Evolutionary conservation across 2,888 invertebrate species (phyloP).

Genomic region (Cryptops parisi): DNA sequence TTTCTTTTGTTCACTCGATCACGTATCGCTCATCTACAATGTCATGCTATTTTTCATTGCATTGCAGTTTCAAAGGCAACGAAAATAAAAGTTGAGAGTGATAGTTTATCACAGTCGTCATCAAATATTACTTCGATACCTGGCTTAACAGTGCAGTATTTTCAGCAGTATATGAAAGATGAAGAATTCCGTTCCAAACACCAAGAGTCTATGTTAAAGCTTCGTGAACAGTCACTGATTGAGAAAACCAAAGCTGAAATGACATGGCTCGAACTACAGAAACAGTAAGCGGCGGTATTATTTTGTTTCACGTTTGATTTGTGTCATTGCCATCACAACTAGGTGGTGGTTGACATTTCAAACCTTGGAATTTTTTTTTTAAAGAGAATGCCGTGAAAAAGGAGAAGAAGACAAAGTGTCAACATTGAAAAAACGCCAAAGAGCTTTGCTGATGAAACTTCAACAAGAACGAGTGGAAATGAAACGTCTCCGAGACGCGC

Average conservation of each 20-base stretch:
- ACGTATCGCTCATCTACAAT: too few species aligned
- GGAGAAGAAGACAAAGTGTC: constrained; percentile 43
- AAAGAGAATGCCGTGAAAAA: constrained; percentile 38
- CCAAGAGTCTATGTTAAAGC: constrained; percentile 46
- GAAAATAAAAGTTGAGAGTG: too few species aligned
- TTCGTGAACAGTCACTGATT: constrained; percentile 48
- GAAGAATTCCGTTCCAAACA: constrained; percentile 51
- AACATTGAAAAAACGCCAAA: constrained; percentile 49
- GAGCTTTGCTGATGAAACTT: constrained; percentile 47
- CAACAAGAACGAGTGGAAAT: constrained; percentile 54
- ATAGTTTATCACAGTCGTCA: not conserved
- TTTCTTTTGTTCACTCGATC: too few species aligned
- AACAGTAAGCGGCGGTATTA: constrained; percentile 30
- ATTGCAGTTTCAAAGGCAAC: too few species aligned
- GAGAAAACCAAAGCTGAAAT: constrained; percentile 51
- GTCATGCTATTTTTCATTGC: too few species aligned
- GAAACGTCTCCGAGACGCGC: constrained; percentile 35
- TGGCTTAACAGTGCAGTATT: too few species aligned
- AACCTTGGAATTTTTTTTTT: not conserved
- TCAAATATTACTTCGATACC: too few species aligned
- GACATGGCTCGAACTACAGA: constrained; percentile 49
- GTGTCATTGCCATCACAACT: not conserved
- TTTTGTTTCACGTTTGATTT: not conserved
- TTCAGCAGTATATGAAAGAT: constrained; percentile 40
- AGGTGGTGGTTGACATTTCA: too few species aligned